A percentile compares a stretch with the other conserved stretches of the same genome.
Evolutionary conservation across 37 sponge, comb jelly and placozoan species (phyloP).

Genomic region (Haliclona indistincta): DNA sequence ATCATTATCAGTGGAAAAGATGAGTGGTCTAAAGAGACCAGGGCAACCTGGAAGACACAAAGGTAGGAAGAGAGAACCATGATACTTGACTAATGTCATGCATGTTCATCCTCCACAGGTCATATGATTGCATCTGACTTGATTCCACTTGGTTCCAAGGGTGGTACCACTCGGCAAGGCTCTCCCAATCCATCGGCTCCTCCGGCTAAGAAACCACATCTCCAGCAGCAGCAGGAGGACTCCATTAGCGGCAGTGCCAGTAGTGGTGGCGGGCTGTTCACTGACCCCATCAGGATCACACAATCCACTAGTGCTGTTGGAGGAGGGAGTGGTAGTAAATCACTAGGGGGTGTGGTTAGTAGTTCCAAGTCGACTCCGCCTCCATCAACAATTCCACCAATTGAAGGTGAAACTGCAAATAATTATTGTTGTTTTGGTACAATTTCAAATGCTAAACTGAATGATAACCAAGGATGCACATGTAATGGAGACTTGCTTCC

Average conservation of each 20-base stretch:
- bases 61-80: not conserved
- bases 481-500: not conserved
- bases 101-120: conserved; percentile 18
- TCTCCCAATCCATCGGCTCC: not conserved
- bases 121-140: conserved; percentile 50
- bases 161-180: not conserved
- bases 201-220: not conserved
- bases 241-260: too few relatives aligned
- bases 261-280: conserved; percentile 49
- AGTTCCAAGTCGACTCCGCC: not conserved
- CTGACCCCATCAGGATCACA: conserved; percentile 65
- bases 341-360: not conserved
- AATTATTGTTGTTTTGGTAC: not conserved
- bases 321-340: not conserved
- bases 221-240: not conserved
- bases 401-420: conserved; percentile 25
- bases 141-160: conserved; percentile 42
- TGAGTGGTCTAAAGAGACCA: conserved; percentile 11
- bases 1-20: not conserved
- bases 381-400: conserved; percentile 5
- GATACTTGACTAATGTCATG: not conserved
- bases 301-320: conserved; percentile 15
- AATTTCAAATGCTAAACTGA: too few relatives aligned
- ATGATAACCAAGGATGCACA: too few relatives aligned
- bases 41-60: conserved; percentile 15